Base-by-base conservation (phyloP, 2,888 invertebrate genomes). In the Chloroclystis v-ata region DNA sequence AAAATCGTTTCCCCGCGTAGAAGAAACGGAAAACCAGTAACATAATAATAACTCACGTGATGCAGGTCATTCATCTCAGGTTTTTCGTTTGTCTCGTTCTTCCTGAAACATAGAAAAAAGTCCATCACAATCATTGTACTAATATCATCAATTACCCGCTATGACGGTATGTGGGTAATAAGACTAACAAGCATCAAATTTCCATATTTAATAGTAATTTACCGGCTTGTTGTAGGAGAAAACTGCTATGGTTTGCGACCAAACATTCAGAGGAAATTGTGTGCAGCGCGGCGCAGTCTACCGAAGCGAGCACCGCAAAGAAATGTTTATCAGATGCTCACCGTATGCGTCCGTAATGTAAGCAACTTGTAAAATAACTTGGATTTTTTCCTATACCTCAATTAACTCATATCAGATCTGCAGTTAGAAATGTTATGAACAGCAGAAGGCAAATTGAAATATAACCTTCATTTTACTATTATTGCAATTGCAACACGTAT, bases 181-280 rank as follows among this genome's bases (percentile, higher is more conserved):
- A n/a, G n/a, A n/a, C n/a, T n/a, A n/a, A n/a, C n/a, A n/a, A 47
- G 49, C 54, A 24, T 51, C 37, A 47, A 49, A 33, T 61, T 65
- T 60, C 60, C 65, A 65, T 65, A 63, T 58, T 60, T 62, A 66
- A 69, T 54, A 61, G 64, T 63, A 64, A 74, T 73, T 71, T 68
- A 65, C 63, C 63, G 69, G 61, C 60, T 71, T 63, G 70, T 72
- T 75, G 46, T 46, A 24, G 65, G 72, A 77, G 78, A 78, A 73
- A 79, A 74, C 74, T 55, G 64, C 59, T 56, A 59, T 55, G 55
- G 58, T 67, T 66, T 63, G 63, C 68, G 65, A 69, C 66, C 66
- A 73, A 71, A 76, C 72, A 69, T 70, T 72, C 69, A 74, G 67
- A 75, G 71, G 75, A 72, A 77, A 75, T 74, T 68, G 72, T 77